These are phyloP conservation scores for Bombyx mandarina DNA, from an alignment of 1,140 invertebrate species.

Conservation along the genomic window DNA sequence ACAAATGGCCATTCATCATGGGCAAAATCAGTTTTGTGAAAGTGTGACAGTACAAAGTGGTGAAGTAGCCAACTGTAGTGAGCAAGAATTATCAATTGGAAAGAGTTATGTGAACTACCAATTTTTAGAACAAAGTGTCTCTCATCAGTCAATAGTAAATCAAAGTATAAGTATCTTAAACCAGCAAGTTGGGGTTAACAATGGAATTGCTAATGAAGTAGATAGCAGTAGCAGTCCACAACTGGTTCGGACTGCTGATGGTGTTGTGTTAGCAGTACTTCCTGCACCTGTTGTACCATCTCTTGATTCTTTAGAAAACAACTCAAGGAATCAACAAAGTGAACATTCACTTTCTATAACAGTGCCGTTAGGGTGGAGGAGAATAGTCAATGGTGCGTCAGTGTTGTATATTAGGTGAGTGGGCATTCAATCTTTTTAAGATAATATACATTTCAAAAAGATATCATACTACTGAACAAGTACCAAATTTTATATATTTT, in stretches of 20 bases:
- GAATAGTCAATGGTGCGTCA: constrained; percentile 57
- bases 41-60: constrained; percentile 43
- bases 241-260: constrained; percentile 59
- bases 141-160: constrained; percentile 68
- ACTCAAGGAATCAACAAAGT: constrained; percentile 36
- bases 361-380: constrained; percentile 65
- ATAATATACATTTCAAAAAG: too few species aligned
- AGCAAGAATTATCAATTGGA: constrained; percentile 42
- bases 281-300: constrained; percentile 36
- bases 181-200: constrained; percentile 62
- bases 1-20: constrained; percentile 29
- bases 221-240: constrained; percentile 40
- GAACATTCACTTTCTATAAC: constrained; percentile 54
- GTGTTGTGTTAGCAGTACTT: constrained; percentile 62
- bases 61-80: constrained; percentile 44
- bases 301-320: constrained; percentile 23
- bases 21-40: constrained; percentile 43
- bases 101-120: constrained; percentile 67
- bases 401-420: constrained; percentile 66
- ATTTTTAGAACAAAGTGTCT: constrained; percentile 66
- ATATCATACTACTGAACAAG: too few species aligned
- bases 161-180: constrained; percentile 69
- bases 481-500: too few species aligned
- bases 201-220: constrained; percentile 44
- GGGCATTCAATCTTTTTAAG: too few species aligned